These are phyloP conservation scores for Rhinichthys klamathensis DNA, from an alignment of 2,113 vertebrate genomes.

Conservation along the genomic window DNA sequence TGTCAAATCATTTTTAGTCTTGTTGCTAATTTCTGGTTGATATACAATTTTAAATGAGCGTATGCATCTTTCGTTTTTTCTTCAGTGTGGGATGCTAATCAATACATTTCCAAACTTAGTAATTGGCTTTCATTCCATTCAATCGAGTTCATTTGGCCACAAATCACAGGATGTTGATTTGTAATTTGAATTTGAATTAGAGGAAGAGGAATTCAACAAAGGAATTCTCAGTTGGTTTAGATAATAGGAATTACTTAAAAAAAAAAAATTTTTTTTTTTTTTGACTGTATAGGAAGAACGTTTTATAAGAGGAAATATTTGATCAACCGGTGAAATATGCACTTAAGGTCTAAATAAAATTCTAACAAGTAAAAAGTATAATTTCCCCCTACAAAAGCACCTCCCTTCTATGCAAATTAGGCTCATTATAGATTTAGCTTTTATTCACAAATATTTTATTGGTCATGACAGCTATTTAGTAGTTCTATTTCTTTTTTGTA, in stretches of 20 bases:
- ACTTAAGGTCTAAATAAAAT: no score
- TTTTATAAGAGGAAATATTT: no score
- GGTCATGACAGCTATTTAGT: no score
- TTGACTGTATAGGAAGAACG: no score
- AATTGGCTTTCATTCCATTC: neutral
- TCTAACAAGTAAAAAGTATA: no score
- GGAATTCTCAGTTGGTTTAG: no score
- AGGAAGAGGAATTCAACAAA: neutral
- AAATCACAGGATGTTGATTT: neutral
- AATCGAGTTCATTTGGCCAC: neutral
- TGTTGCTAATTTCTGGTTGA: neutral
- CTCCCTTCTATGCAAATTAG: neutral
- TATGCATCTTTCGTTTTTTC: no score
- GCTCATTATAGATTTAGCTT: neutral
- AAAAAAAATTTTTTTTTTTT: no score
- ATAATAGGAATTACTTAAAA: neutral
- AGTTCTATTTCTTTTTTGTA: no score
- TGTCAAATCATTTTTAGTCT: neutral
- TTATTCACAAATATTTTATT: neutral
- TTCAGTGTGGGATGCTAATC: neutral
- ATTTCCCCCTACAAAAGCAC: no score
- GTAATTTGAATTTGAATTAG: no score
- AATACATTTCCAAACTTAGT: neutral
- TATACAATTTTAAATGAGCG: neutral
- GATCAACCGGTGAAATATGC: no score